phyloP scores from a whole-genome alignment of 2,797 vertebrate genomes.

The Mus caroli region DNA sequence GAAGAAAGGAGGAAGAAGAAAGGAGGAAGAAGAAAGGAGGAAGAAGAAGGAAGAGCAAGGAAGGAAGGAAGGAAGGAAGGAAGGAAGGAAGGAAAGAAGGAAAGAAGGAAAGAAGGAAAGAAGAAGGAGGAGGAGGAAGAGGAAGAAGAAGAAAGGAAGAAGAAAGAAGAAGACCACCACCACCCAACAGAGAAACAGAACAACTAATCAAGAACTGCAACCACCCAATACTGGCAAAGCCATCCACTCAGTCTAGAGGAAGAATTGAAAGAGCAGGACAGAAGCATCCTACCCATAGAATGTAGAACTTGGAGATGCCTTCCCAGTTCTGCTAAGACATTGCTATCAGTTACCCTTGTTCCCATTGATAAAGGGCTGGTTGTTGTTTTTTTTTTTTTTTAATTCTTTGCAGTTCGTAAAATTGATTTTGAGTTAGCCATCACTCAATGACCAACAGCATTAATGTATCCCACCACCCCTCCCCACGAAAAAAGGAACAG shows the following conservation, averaged over 20 bases:
- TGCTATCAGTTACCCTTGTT: not conserved
- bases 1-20: too few relatives aligned
- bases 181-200: not conserved
- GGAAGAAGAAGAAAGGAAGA: too few relatives aligned
- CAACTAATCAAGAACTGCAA: not conserved
- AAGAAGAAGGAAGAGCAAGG: too few relatives aligned
- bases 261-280: not conserved
- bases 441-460: not conserved
- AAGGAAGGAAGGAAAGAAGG: too few relatives aligned
- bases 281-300: not conserved
- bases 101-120: too few relatives aligned
- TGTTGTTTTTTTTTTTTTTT: slow-evolving; percentile 29
- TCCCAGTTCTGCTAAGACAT: not conserved
- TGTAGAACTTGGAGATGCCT: not conserved
- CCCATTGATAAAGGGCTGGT: not conserved
- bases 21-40: too few relatives aligned
- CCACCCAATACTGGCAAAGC: not conserved
- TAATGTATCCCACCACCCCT: not conserved
- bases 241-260: not conserved
- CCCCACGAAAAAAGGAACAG: not conserved
- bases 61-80: too few relatives aligned
- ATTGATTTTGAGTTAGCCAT: not conserved
- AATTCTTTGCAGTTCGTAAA: slow-evolving; percentile 20
- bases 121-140: accelerated
- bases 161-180: not conserved